phyloP scores from a whole-genome alignment of 2,113 vertebrate species.

The Castor canadensis region DNA sequence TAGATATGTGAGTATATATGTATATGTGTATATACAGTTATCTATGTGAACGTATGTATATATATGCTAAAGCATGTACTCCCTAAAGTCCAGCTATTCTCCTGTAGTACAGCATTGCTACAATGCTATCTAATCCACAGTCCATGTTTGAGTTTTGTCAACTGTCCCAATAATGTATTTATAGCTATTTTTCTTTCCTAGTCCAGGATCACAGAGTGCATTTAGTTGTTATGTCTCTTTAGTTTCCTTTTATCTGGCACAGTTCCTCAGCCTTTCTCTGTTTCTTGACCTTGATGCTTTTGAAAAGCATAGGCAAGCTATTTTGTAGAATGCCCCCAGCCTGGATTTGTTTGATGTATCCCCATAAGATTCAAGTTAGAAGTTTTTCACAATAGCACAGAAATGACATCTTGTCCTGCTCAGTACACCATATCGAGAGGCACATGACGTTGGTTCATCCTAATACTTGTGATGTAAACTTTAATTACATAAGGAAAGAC shows the following conservation, averaged over 20 bases:
- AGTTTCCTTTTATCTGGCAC: slow-evolving; percentile 27
- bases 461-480: neutral
- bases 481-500: too few relatives aligned
- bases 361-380: neutral
- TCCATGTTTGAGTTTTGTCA: neutral
- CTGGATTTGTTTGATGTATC: neutral
- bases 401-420: neutral
- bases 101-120: neutral
- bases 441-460: neutral
- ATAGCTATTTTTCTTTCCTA: neutral
- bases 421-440: neutral
- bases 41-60: neutral
- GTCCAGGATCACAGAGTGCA: neutral
- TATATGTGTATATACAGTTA: neutral
- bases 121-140: neutral
- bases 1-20: too few relatives aligned
- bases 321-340: slow-evolving; percentile 22
- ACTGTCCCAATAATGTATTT: neutral
- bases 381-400: neutral
- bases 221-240: neutral
- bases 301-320: neutral
- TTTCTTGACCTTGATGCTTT: slow-evolving; percentile 35
- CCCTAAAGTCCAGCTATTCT: neutral
- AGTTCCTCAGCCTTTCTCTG: slow-evolving; percentile 15
- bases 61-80: neutral